Evolutionary conservation across 2,888 invertebrate genomes (phyloP), one percentile per base, ranked within the genome.

Genomic region (Rosalia funebris): DNA sequence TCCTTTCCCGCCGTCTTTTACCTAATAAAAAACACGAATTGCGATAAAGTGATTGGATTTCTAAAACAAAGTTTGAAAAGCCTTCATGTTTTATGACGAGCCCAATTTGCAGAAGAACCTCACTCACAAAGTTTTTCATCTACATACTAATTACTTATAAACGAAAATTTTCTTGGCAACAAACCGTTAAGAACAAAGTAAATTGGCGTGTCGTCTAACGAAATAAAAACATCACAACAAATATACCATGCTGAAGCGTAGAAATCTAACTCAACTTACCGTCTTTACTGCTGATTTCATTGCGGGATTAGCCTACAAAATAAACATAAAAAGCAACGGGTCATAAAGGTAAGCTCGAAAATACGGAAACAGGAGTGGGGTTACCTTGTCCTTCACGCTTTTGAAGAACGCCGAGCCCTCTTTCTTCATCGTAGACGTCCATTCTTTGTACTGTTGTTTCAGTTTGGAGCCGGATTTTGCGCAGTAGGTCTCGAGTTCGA

Each of bases 271-370:
- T 25, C 80, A 59, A 91, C 92, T 93, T 88, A 95, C 95, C 86
- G 93, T 90, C 87, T 94, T 93, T 61, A 95, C 94, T 77, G 95
- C 95, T 82, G 91, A 92, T 85, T 93, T 94, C 83, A 96, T 89
- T 77, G 95, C 95, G 77, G 95, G 95, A 85, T 95, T 95, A 71
- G 95, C 93, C 94, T 95, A 86, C 77, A 90, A 87, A 84, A 77
- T 70, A 59, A 54, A 57, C 54, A 41, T 70, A 55, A 47, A 52
- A 57, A 47, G n/a, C 56, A 46, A 47, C 16, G 19, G 42, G 46
- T 47, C 2, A 41, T 63, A 25, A 19, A 48, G 9, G n/a, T 36
- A 52, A 25, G 7, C 4, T 3, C 7, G 7, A 25, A 25, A 7
- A 7, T 25, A 25, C 3, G 25, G 7, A 7, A 7, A 25, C 25